Base-by-base conservation (phyloP, 2,113 vertebrate genomes). In the Vimba vimba region DNA sequence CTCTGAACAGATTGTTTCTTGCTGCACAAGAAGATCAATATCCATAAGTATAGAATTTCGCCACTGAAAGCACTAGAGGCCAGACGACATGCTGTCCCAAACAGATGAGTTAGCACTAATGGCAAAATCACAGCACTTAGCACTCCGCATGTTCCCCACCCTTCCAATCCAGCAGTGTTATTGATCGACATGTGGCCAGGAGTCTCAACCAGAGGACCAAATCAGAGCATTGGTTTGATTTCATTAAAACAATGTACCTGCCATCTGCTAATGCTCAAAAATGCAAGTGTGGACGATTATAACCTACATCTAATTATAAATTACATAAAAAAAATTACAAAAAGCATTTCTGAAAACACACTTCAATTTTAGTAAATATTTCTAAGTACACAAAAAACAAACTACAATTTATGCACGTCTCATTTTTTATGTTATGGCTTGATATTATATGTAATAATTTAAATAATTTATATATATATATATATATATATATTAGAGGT, bases 101-200 rank as follows among this genome's bases (percentile, higher is more conserved):
- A 91, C 27, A 60, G 92, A 91, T 92, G 92, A 94, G 88, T 50
- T 82, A 91, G 92, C 92, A 91, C 66, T 92, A 86, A 83, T 90
- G 90, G 91, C 92, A n/a, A 87, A 84, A 87, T 85, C 88, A 69
- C 75, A 91, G 85, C 45, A 60, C 50, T 85, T 76, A n/a, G 57
- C 77, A 30, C 89, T 86, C 81, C 73, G 79, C 89, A 52, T 79
- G 47, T 79, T 55, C 50, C 43, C 30, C 57, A 39, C 39, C 47
- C 62, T 79, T 68, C 19, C 30, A 39, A 9, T 64, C 89, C 92
- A 87, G 92, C 88, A 81, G 89, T 50, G 71, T 21, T 92, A 93
- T 93, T 79, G 93, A 94, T 93, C 87, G 13, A 47, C 81, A 57
- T 45, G 59, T 59, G 77, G 43, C 43, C 68, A 88, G 87, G 60